A percentile compares a stretch with the other conserved stretches of the same genome.
These are phyloP conservation scores for Antheraea mylitta DNA, from an alignment of 1,140 invertebrate genomes.

Conservation along the genomic window DNA sequence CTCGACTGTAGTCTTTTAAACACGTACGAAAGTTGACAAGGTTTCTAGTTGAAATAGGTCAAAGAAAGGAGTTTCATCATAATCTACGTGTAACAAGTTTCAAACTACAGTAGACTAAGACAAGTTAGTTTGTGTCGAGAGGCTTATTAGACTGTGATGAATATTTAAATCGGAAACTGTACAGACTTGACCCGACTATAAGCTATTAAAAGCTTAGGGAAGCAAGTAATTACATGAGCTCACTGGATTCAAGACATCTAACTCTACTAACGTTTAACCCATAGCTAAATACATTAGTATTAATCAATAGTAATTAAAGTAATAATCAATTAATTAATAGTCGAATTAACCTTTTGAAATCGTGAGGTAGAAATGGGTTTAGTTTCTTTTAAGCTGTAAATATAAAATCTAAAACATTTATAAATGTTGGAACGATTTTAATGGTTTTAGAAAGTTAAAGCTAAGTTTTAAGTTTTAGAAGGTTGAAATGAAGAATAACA, in stretches of 20 bases:
- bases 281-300: too few species aligned
- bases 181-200: not conserved
- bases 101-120: conserved; percentile 13
- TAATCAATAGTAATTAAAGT: too few species aligned
- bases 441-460: too few species aligned
- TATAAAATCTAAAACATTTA: too few species aligned
- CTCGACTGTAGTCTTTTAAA: not conserved
- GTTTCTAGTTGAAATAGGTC: conserved; percentile 5
- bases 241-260: not conserved
- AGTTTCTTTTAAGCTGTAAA: too few species aligned
- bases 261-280: not conserved
- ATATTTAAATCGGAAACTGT: conserved; percentile 13
- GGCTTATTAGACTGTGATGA: conserved; percentile 16
- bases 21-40: not conserved
- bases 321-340: too few species aligned
- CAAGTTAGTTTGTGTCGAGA: conserved; percentile 13
- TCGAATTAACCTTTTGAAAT: too few species aligned
- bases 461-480: too few species aligned
- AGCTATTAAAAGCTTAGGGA: conserved; percentile 2
- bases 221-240: not conserved
- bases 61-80: conserved; percentile 15
- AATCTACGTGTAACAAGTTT: conserved; percentile 21
- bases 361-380: too few species aligned
- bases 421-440: too few species aligned
- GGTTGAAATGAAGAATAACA: too few species aligned